phyloP scores from a whole-genome alignment of 2,113 vertebrate genomes.

The Antechinus flavipes region DNA sequence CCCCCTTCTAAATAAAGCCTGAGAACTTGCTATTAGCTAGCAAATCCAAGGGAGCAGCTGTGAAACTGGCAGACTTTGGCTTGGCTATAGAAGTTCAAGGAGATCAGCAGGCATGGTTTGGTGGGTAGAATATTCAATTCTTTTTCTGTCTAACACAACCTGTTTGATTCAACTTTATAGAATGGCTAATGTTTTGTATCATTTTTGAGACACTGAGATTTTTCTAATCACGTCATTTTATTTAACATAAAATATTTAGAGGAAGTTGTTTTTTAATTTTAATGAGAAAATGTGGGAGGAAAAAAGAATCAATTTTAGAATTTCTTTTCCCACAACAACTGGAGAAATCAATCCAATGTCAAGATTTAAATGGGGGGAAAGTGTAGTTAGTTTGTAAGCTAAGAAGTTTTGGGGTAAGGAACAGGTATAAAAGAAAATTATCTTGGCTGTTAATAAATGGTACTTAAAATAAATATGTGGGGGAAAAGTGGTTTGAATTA shows the following conservation, averaged over 20 bases:
- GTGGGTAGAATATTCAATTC: conserved; percentile 85
- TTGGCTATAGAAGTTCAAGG: conserved; percentile 98
- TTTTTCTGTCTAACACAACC: neutral
- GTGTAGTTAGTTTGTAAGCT: neutral
- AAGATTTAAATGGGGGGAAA: neutral
- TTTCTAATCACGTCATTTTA: neutral
- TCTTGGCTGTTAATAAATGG: neutral
- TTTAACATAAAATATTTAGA: neutral
- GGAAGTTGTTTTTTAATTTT: neutral
- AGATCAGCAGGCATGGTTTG: conserved; percentile 99
- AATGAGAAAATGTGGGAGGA: neutral
- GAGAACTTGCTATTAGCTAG: conserved; percentile 99
- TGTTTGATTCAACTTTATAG: neutral
- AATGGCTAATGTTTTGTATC: neutral
- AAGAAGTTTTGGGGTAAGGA: neutral
- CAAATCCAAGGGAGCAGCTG: conserved; percentile 97
- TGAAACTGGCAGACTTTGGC: conserved; percentile 98
- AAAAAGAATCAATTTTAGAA: neutral
- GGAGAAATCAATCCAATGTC: neutral
- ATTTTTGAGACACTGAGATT: neutral
- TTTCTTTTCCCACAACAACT: neutral
- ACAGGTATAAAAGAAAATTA: neutral
- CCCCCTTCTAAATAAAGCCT: conserved; percentile 82
- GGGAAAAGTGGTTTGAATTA: neutral
- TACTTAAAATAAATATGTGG: neutral